A percentile compares a stretch with the other conserved stretches of the same genome.
phyloP scores from a whole-genome alignment of 2,113 vertebrate genomes.

The Budorcas taxicolor region DNA sequence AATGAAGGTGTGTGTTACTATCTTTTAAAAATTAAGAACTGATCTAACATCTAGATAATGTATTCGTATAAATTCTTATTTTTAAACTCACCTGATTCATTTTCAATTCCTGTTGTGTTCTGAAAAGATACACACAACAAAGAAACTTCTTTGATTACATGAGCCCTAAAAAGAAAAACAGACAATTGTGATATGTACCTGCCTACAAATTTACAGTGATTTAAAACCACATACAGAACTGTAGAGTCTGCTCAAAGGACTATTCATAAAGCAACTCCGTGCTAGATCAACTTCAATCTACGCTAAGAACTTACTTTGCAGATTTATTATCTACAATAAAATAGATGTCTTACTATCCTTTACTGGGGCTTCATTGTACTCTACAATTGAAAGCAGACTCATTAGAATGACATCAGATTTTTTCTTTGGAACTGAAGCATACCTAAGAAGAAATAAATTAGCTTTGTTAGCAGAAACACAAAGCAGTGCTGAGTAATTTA shows the following conservation, averaged over 20 bases:
- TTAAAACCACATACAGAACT: conserved; percentile 64
- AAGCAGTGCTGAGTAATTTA: not conserved
- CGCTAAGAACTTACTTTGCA: not conserved
- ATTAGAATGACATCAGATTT: not conserved
- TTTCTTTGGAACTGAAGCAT: conserved; percentile 24
- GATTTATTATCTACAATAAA: conserved; percentile 30
- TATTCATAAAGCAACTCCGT: conserved; percentile 31
- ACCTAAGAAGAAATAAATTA: conserved; percentile 24
- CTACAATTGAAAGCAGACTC: conserved; percentile 33
- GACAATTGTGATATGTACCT: conserved; percentile 75
- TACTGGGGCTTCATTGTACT: not conserved
- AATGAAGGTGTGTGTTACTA: conserved; percentile 36
- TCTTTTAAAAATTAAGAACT: conserved; percentile 66
- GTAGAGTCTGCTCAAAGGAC: conserved; percentile 35
- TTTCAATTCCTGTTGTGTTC: conserved; percentile 81
- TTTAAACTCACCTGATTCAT: conserved; percentile 87
- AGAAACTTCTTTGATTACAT: conserved; percentile 82
- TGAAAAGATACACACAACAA: conserved; percentile 82
- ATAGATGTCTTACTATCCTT: not conserved
- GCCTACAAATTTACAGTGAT: conserved; percentile 63
- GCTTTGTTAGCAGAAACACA: conserved; percentile 21
- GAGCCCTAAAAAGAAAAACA: conserved; percentile 84
- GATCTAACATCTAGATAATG: conserved; percentile 62
- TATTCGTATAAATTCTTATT: conserved; percentile 75
- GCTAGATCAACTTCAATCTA: not conserved